phyloP scores from a whole-genome alignment of 2,797 vertebrate genomes.

The Melanotaenia maccullochi region DNA sequence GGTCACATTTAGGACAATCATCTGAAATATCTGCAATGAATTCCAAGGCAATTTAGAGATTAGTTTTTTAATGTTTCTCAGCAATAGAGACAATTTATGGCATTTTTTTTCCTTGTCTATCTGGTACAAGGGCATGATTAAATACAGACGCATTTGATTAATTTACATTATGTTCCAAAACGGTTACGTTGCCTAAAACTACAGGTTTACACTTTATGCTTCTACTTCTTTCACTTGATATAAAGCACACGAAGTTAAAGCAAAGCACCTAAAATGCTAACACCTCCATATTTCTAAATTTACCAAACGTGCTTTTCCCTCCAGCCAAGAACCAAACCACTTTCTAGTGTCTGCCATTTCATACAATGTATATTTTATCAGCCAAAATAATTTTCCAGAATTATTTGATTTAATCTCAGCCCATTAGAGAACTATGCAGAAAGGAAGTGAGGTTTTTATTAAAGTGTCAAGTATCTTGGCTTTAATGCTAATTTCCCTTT shows the following conservation, averaged over 20 bases:
- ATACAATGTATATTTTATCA: constrained; percentile 5
- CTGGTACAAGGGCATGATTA: background rate
- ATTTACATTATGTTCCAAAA: too few species aligned
- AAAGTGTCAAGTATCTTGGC: constrained; percentile 33
- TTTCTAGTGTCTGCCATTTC: constrained; percentile 18
- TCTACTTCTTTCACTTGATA: background rate
- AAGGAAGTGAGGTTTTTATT: constrained; percentile 30
- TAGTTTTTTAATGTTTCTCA: constrained; percentile 72
- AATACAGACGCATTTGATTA: background rate
- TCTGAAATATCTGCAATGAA: constrained; percentile 72
- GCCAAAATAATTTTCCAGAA: constrained; percentile 13
- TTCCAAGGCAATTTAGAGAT: constrained; percentile 78
- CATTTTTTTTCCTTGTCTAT: constrained; percentile 50
- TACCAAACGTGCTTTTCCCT: background rate
- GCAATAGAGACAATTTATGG: constrained; percentile 67
- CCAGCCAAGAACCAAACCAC: constrained; percentile 5
- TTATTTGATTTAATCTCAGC: constrained; percentile 34
- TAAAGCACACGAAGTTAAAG: background rate
- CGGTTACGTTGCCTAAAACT: too few species aligned
- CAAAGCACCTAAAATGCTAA: background rate
- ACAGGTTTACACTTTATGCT: background rate
- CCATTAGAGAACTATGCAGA: constrained; percentile 6
- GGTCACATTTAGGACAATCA: constrained; percentile 71
- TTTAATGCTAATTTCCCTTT: constrained; percentile 36
- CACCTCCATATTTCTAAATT: background rate